Evolutionary conservation across 53 echinoderm and acorn worm species (phyloP).

Genomic region (Apostichopus leukothele): DNA sequence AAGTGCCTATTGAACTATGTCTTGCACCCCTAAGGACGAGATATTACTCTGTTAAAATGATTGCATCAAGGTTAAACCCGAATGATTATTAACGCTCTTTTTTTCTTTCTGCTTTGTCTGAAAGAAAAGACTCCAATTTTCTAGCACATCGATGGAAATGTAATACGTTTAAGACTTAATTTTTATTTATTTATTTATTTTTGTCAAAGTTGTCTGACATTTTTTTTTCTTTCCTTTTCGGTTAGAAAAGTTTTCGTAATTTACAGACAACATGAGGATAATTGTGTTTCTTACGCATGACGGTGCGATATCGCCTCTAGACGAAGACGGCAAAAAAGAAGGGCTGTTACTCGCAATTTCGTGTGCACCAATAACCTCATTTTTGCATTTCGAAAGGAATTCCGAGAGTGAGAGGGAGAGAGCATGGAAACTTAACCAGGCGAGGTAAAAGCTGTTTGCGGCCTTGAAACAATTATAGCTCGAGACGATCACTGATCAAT

Average conservation of each 20-base stretch:
- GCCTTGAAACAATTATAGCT: slow-evolving; percentile 31
- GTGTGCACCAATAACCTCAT: slow-evolving; percentile 35
- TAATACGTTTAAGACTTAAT: neutral
- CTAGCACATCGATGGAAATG: neutral
- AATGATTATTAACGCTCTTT: neutral
- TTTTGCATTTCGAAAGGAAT: neutral
- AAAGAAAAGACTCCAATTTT: neutral
- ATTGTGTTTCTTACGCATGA: neutral
- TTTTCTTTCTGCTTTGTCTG: neutral
- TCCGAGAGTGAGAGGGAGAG: neutral
- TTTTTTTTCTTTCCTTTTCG: neutral
- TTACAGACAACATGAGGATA: neutral
- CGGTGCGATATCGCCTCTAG: neutral
- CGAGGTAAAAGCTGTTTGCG: neutral
- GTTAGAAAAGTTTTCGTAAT: neutral
- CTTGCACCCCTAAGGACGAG: neutral
- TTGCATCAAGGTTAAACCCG: neutral
- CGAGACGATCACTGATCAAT: slow-evolving; percentile 17
- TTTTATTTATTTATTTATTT: neutral
- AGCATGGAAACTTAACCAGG: neutral
- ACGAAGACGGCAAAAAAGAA: neutral
- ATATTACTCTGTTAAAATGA: neutral
- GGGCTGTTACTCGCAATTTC: neutral
- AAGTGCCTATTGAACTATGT: neutral
- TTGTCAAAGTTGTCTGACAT: neutral